Evolutionary conservation across 2,888 invertebrate genomes (phyloP), one percentile per base, ranked within the genome.

Genomic region (Gastracanthus pulcherrimus): DNA sequence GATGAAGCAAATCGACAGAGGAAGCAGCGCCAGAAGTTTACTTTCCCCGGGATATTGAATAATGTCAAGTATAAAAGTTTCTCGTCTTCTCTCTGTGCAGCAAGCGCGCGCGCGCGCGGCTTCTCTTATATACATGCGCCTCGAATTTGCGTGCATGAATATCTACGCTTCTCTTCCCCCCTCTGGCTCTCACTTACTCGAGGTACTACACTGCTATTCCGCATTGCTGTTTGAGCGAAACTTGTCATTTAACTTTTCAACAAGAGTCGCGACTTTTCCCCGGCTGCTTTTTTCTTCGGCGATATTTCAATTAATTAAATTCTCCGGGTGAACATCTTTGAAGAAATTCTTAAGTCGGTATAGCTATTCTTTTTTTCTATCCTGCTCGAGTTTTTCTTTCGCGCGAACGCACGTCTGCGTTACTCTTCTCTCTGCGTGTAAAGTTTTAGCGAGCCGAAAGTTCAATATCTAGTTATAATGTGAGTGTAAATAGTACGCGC

Each of bases 161-260:
- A 71, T 81, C 45, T 45, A 19, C 38, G 29, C 36, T 13, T 31
- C 60, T 26, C 31, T 31, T 11, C 23, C 48, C 5, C 23, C 48
- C 4, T 48, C 48, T 5, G 2, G 19, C 23, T 26, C 2, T 0
- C 26, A 1, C 26, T 13, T 55, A 11, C 55, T 55, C 1, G 3
- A 26, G 2, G 26, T n/a, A 6, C 38, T 76, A 38, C 55, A 34
- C 23, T 19, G 7, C 55, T n/a, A 23, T 51, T 45, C 31, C 13
- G 58, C 62, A 7, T 38, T 41, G 62, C 48, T 48, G 36, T 38
- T 80, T 66, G 26, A 23, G 19, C 66, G 36, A 78, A 75, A 77
- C 77, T 77, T 67, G 77, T 82, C 77, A 72, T 82, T 78, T 78
- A 82, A 78, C 77, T 82, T 82, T 67, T 77, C 75, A 7, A 36